phyloP scores from a whole-genome alignment of 1,140 invertebrate genomes.

The Colletes gigas region DNA sequence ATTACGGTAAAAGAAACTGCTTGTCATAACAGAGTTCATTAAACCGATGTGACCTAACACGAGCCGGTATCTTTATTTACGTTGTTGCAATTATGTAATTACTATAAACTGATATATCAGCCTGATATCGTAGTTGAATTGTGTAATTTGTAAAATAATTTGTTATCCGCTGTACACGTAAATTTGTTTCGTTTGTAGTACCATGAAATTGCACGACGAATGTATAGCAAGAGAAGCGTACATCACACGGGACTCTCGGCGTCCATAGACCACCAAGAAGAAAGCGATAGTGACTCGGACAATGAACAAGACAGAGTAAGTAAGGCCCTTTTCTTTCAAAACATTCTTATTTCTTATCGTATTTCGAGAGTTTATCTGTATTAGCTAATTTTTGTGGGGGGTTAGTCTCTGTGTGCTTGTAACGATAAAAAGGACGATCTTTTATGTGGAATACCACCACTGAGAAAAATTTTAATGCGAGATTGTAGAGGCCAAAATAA shows the following conservation, averaged over 20 bases:
- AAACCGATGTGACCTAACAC: neutral
- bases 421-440: too few species aligned
- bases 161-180: neutral
- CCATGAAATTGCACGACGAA: conserved; percentile 65
- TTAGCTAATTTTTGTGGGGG: too few species aligned
- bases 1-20: neutral
- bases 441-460: too few species aligned
- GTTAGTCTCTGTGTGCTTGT: too few species aligned
- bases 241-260: conserved; percentile 77
- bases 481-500: too few species aligned
- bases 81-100: neutral
- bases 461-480: too few species aligned
- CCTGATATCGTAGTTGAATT: neutral
- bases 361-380: conserved; percentile 18
- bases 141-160: neutral
- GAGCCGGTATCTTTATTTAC: neutral
- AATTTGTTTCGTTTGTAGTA: conserved; percentile 24
- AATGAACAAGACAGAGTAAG: conserved; percentile 80
- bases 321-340: conserved; percentile 21
- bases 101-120: neutral
- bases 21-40: neutral
- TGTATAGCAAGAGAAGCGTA: conserved; percentile 81
- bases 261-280: conserved; percentile 78
- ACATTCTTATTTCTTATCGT: neutral
- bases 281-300: conserved; percentile 84